Conservation (phyloP, 2,797 vertebrate species). For the Crenichthys baileyi region DNA sequence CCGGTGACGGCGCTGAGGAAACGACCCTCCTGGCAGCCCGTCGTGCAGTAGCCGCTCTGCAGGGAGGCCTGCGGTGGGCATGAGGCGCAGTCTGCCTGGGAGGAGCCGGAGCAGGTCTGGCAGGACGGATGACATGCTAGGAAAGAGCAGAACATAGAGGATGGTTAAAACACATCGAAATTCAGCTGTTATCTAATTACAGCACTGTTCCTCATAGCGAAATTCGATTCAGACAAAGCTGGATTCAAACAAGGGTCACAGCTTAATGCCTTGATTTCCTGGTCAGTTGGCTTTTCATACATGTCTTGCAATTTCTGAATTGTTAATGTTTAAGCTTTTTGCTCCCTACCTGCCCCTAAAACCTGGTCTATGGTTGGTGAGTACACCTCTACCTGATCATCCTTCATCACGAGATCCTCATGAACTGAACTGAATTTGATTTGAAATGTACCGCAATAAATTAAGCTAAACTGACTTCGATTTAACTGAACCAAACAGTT, state of each 20-base stretch:
- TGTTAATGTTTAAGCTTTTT: no score
- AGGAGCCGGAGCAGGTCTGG: constrained; percentile 83
- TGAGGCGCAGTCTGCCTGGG: constrained; percentile 84
- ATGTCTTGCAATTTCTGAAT: no score
- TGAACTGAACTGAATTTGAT: background rate
- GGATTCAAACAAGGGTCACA: no score
- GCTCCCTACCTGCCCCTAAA: no score
- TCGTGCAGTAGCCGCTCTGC: constrained; percentile 82
- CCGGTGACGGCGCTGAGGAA: constrained; percentile 83
- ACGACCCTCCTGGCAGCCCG: constrained; percentile 84
- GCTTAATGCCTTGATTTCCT: background rate
- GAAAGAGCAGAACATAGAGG: background rate
- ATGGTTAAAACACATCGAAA: background rate
- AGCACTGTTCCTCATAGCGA: background rate
- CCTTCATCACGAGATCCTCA: no score
- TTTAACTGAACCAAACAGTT: no score
- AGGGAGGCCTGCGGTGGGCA: constrained; percentile 82
- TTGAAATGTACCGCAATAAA: background rate
- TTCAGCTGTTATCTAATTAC: background rate
- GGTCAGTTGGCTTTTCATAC: no score
- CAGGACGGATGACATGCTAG: constrained; percentile 93
- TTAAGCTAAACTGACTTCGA: background rate
- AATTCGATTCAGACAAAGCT: no score
- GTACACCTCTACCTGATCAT: no score
- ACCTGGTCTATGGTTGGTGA: no score